Base-by-base conservation (phyloP, 1,140 invertebrate species). In the Mylabris phalerata region DNA sequence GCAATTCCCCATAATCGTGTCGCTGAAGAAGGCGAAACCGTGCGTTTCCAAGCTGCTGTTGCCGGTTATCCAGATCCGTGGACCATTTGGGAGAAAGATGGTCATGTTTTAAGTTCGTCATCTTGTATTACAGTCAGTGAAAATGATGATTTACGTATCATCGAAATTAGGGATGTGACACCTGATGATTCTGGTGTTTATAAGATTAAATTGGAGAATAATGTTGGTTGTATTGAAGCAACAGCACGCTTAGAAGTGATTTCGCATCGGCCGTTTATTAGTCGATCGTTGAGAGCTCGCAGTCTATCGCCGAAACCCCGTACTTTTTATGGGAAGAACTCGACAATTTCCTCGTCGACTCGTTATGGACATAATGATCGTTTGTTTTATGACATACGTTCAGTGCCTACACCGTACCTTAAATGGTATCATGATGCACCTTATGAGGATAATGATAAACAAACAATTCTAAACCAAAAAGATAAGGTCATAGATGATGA, bases 1-100 rank as follows among this genome's bases (percentile, higher is more conserved):
- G 88, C 90, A 19, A 86, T 92, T 55, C 92, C 92, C 1, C 89
- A 90, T 68, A 91, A 92, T 71, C 83, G 86, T 46, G 83, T 92
- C 4, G 89, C 83, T 0, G 87, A 92, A 69, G 87, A 90, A 73
- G 90, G 90, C 6, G 88, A 92, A 63, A 87, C 84, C 1, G 83
- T 89, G 1, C 69, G 84, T 5, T 91, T 93, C 73, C 86, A 90
- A 64, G 90, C 88, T 65, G 84, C 89, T 2, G 83, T 91, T 1
- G 80, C 82, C 5, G 90, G 90, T 1, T 79, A 89, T 63, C 89
- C 89, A 0, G 74, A 80, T 0, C 89, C 89, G 0, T 89, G 85
- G 85, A 80, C 84, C 0, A 82, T 80, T 3, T 92, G 90, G 90
- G 87, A 90, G 67, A 91, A 91, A 68, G 85, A 92, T 64, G 84